Evolutionary conservation across 1,140 invertebrate species (phyloP), one percentile per base, ranked within the genome.

Genomic region (Eumaeus atala): DNA sequence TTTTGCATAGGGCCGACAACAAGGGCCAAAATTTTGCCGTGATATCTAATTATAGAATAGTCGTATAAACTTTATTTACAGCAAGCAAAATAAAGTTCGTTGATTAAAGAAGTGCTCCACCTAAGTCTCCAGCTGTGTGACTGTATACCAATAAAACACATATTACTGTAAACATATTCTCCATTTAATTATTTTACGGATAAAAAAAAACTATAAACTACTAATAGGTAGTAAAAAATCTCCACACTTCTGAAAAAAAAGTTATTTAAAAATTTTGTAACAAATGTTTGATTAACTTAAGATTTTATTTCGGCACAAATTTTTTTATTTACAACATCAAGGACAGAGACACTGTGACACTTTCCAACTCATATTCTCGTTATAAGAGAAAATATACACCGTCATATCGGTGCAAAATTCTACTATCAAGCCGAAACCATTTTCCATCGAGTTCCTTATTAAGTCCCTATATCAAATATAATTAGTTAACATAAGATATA

Each of bases 161-260:
- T 44, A 44, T 49, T 64, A 60, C 72, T 70, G 74, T 77, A 77
- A 77, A 75, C 74, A 77, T 74, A 74, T 72, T 74, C 59, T 67
- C 61, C 60, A 71, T 77, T 68, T 67, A 54, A 67, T 77, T 74
- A 73, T 70, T 74, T 74, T 72, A 72, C 59, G 61, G 67, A 77
- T 77, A 65, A 74, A 74, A 77, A 77, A 74, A 70, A 77, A 74
- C 70, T 73, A 74, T 68, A 75, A 75, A 71, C 74, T 75, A 77
- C 65, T 64, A 69, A 74, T 67, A 71, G 68, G 66, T 71, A 72
- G 71, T 72, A 72, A 71, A 76, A 76, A 72, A 62, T 62, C 55
- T 61, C 60, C 65, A 66, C 60, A 53, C 59, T 61, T 56, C 51
- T 53, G 55, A 62, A 61, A 57, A 64, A 67, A 66, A 56, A 65